Conservation (phyloP, 2,113 vertebrate species). For the Bubo blakistoni region DNA sequence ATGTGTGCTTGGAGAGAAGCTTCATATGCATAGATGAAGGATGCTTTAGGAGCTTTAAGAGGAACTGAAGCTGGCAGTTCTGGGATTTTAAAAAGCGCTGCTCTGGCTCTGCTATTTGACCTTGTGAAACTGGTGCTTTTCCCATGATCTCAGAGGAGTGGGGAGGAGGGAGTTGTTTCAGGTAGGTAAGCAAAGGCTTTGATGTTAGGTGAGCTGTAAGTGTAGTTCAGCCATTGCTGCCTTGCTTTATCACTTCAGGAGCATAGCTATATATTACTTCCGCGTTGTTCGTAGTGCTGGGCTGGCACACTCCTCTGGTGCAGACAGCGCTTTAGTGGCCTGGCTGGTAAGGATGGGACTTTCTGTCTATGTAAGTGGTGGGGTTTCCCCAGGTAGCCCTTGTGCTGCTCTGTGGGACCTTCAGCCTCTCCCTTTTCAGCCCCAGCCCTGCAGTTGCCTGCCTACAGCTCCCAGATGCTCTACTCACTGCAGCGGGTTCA, state of each 20-base stretch:
- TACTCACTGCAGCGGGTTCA: background rate
- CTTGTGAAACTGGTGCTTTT: background rate
- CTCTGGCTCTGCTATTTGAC: background rate
- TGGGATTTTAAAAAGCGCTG: background rate
- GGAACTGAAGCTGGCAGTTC: background rate
- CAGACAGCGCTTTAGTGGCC: background rate
- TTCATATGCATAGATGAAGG: background rate
- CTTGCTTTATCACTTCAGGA: background rate
- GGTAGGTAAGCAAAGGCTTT: background rate
- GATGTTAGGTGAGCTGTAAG: background rate
- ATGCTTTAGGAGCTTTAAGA: background rate
- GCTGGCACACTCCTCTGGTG: background rate
- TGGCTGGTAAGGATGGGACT: background rate
- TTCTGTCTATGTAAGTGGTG: fast-evolving
- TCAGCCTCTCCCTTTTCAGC: background rate
- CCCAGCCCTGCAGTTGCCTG: background rate
- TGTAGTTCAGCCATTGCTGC: background rate
- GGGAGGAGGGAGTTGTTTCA: background rate
- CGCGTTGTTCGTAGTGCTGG: background rate
- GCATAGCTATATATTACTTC: background rate
- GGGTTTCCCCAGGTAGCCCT: background rate
- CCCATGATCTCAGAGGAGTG: background rate
- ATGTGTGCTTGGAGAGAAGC: background rate
- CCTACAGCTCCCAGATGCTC: background rate
- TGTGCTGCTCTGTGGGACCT: background rate